phyloP scores from a whole-genome alignment of 2,113 vertebrate species.

The Neogale vison region DNA sequence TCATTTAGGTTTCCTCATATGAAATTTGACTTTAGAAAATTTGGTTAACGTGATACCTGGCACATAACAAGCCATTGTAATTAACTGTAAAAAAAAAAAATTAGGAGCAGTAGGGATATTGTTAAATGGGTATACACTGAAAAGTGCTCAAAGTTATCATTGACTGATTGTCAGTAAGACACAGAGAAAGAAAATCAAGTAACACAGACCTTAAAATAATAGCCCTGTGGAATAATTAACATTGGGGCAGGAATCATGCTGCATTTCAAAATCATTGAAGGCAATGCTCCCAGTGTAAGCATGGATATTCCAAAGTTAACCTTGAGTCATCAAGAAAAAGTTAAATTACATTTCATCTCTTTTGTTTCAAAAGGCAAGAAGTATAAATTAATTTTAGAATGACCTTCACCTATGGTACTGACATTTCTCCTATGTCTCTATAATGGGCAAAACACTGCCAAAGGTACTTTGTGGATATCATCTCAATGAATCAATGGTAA shows the following conservation, averaged over 20 bases:
- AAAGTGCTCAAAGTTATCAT: neutral
- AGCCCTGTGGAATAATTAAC: neutral
- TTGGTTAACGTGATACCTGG: neutral
- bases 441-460: constrained; percentile 21
- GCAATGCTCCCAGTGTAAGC: neutral
- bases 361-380: constrained; percentile 51
- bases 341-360: constrained; percentile 15
- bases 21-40: neutral
- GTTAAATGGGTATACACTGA: neutral
- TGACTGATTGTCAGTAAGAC: neutral
- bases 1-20: neutral
- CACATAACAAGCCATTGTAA: neutral
- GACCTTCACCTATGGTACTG: constrained; percentile 39
- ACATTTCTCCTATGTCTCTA: constrained; percentile 37
- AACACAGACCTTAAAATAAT: neutral
- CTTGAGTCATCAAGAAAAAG: constrained; percentile 32
- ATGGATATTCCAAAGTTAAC: constrained; percentile 32
- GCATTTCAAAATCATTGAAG: neutral
- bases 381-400: constrained; percentile 52
- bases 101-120: neutral
- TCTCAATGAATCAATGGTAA: constrained; percentile 48
- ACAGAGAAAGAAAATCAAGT: neutral
- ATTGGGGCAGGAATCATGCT: neutral
- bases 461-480: constrained; percentile 35
- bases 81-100: neutral